Conservation (phyloP, 2,888 invertebrate genomes). For the Cosmorhoe ocellata region DNA sequence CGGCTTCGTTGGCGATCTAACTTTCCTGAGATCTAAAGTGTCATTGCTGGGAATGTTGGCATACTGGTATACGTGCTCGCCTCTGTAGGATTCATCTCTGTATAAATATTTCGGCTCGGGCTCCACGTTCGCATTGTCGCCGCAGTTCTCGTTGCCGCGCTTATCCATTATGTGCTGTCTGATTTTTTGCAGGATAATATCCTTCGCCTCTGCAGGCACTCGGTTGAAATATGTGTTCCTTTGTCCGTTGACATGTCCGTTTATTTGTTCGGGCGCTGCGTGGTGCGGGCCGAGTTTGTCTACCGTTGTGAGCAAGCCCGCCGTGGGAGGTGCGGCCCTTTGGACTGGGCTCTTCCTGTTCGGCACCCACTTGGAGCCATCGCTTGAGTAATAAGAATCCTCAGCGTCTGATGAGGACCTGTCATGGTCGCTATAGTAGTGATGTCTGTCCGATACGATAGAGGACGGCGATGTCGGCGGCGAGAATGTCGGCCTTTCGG, state of each 20-base stretch:
- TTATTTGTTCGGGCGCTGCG: slow-evolving; percentile 49
- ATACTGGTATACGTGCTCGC: slow-evolving; percentile 57
- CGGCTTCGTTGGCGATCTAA: slow-evolving; percentile 66
- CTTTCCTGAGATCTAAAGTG: slow-evolving; percentile 73
- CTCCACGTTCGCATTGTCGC: slow-evolving; percentile 50
- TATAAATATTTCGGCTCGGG: slow-evolving; percentile 62
- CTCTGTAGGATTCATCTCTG: slow-evolving; percentile 61
- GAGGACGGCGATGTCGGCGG: slow-evolving; percentile 78
- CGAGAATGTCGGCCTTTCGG: slow-evolving; percentile 72
- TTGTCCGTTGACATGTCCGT: slow-evolving; percentile 48
- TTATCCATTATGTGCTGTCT: slow-evolving; percentile 80
- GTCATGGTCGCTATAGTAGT: slow-evolving; percentile 74
- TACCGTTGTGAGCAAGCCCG: slow-evolving; percentile 79
- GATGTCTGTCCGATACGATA: slow-evolving; percentile 67
- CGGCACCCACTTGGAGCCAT: slow-evolving; percentile 60
- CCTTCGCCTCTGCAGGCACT: slow-evolving; percentile 75
- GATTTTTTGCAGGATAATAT: slow-evolving; percentile 77
- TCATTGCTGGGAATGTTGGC: slow-evolving; percentile 54
- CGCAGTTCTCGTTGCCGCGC: slow-evolving; percentile 63
- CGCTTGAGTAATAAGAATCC: slow-evolving; percentile 66
- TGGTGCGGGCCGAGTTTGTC: slow-evolving; percentile 63
- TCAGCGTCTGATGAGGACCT: slow-evolving; percentile 74
- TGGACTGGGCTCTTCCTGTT: slow-evolving; percentile 41
- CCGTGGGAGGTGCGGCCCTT: slow-evolving; percentile 44
- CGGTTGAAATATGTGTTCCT: slow-evolving; percentile 67